A percentile compares a stretch with the other conserved stretches of the same genome.
phyloP scores from a whole-genome alignment of 1,140 invertebrate genomes.

The Parapsyche elsis region DNA sequence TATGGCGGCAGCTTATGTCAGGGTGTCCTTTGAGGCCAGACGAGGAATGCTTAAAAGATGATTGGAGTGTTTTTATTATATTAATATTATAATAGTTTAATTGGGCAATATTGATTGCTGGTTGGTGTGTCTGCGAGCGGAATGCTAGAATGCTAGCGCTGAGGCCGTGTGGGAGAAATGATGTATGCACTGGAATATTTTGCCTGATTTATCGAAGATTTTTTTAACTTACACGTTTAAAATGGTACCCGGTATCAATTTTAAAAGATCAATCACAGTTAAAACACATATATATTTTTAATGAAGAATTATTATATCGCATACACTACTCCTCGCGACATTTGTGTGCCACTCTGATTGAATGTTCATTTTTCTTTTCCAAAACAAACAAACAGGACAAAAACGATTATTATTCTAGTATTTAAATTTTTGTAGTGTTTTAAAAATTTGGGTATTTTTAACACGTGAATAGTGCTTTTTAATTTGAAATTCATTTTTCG shows the following conservation, averaged over 20 bases:
- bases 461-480: conserved; percentile 37
- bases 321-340: conserved; percentile 20
- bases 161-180: conserved; percentile 47
- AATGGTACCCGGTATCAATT: conserved; percentile 15
- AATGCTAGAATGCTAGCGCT: conserved; percentile 47
- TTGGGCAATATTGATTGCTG: conserved; percentile 49
- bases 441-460: conserved; percentile 47
- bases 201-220: conserved; percentile 44
- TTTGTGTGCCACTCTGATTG: neutral
- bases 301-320: conserved; percentile 8
- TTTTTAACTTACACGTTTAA: conserved; percentile 30
- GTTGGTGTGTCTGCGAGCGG: conserved; percentile 50
- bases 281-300: conserved; percentile 14
- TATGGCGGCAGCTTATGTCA: conserved; percentile 36
- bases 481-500: conserved; percentile 22
- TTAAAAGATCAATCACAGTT: conserved; percentile 34
- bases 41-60: conserved; percentile 46
- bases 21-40: conserved; percentile 33
- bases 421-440: conserved; percentile 51
- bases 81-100: conserved; percentile 57
- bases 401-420: conserved; percentile 27
- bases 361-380: conserved; percentile 41
- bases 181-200: conserved; percentile 51
- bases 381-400: conserved; percentile 1
- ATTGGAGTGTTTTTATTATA: conserved; percentile 52